Conservation (phyloP, 2,113 vertebrate genomes). For the Terrapene triunguis region DNA sequence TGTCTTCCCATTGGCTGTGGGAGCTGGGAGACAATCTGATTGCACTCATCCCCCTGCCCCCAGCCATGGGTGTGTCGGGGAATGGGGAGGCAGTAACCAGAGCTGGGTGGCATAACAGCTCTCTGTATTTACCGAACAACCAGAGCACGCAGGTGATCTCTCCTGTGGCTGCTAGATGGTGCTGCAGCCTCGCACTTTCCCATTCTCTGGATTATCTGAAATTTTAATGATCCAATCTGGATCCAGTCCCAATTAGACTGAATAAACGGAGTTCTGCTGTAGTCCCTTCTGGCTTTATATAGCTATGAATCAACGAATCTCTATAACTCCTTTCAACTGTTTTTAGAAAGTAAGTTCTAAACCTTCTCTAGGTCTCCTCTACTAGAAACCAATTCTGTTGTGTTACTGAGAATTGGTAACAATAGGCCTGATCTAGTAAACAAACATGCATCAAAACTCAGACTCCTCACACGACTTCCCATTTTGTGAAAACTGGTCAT, state of each 20-base stretch:
- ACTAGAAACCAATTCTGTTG: not conserved
- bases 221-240: not conserved
- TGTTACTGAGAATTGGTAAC: not conserved
- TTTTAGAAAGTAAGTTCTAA: not conserved
- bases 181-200: not conserved
- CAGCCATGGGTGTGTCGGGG: not conserved
- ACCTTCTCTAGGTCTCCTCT: not conserved
- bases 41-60: not conserved
- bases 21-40: not conserved
- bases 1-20: not conserved
- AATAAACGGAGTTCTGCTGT: not conserved
- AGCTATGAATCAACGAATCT: not conserved
- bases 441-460: not conserved
- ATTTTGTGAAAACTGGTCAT: constrained; percentile 21
- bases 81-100: not conserved
- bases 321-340: not conserved
- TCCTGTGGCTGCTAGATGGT: not conserved
- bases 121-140: not conserved
- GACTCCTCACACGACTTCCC: not conserved
- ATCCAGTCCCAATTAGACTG: not conserved
- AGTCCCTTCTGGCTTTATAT: not conserved
- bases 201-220: not conserved
- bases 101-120: not conserved
- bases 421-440: constrained; percentile 45
- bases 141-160: not conserved